These are phyloP conservation scores for Corythucha ciliata DNA, from an alignment of 2,888 invertebrate genomes.

Conservation along the genomic window DNA sequence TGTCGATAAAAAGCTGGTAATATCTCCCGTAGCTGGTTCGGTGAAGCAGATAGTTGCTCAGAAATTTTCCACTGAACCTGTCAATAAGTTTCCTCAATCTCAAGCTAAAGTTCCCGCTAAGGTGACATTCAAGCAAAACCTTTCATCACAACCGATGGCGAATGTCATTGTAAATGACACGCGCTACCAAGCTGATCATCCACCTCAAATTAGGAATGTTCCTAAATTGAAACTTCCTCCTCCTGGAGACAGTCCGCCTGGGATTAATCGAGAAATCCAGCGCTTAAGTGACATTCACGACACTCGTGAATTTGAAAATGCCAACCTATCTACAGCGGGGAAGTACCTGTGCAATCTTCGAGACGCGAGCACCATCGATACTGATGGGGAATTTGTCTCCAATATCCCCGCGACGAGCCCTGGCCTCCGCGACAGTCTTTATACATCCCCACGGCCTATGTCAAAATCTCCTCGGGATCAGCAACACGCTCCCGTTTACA, in stretches of 20 bases:
- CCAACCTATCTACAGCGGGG: constrained; percentile 11
- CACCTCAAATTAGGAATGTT: not conserved
- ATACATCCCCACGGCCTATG: constrained; percentile 18
- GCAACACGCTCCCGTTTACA: not conserved
- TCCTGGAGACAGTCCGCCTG: not conserved
- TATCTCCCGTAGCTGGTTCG: constrained; percentile 30
- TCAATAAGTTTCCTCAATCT: not conserved
- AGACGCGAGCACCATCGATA: constrained; percentile 24
- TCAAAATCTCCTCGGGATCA: constrained; percentile 10
- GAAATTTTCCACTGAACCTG: constrained; percentile 32
- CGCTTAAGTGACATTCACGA: constrained; percentile 12
- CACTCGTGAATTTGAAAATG: constrained; percentile 11
- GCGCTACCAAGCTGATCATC: not conserved
- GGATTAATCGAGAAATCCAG: constrained; percentile 7
- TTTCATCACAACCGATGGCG: no score
- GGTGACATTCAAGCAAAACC: no score
- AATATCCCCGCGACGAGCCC: constrained; percentile 22
- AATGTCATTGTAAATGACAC: not conserved
- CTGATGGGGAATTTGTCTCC: constrained; percentile 19
- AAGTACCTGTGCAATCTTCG: constrained; percentile 12
- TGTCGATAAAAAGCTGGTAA: constrained; percentile 40
- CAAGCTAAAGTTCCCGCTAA: constrained; percentile 15
- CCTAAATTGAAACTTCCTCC: no score
- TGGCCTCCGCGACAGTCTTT: constrained; percentile 17
- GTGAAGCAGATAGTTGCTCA: constrained; percentile 42